Percentiles rank a stretch among this genome's conserved stretches.
These are phyloP conservation scores for Caenorhabditis becei DNA, from an alignment of 2,888 invertebrate genomes.

Conservation along the genomic window DNA sequence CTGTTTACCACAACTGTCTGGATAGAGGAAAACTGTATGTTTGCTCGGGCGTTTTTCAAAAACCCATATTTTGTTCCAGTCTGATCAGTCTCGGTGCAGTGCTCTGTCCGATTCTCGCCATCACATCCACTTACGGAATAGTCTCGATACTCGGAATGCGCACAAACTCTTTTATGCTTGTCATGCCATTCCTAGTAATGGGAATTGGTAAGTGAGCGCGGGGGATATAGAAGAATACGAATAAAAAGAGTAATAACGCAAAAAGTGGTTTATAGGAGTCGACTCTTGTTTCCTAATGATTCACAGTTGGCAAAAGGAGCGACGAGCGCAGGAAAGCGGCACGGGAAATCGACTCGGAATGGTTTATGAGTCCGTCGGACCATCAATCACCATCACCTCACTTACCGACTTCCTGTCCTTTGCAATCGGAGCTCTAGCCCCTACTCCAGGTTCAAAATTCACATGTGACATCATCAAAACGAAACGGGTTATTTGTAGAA, in stretches of 20 bases:
- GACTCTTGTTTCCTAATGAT: slow-evolving; percentile 79
- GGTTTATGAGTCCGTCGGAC: slow-evolving; percentile 80
- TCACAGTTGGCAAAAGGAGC: slow-evolving; percentile 78
- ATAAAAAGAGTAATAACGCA: slow-evolving; percentile 15
- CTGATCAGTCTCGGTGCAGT: slow-evolving; percentile 72
- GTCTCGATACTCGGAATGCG: slow-evolving; percentile 73
- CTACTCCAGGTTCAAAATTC: slow-evolving; percentile 77
- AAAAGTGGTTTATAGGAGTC: slow-evolving; percentile 67
- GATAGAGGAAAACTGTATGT: slow-evolving; percentile 73
- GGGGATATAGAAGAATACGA: neutral
- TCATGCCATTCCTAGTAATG: slow-evolving; percentile 81
- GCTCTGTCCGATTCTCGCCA: slow-evolving; percentile 78
- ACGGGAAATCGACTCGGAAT: slow-evolving; percentile 69
- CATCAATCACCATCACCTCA: slow-evolving; percentile 80
- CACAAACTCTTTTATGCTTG: slow-evolving; percentile 80
- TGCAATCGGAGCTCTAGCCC: slow-evolving; percentile 80
- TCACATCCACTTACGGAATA: slow-evolving; percentile 78
- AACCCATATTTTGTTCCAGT: slow-evolving; percentile 33
- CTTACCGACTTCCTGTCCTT: slow-evolving; percentile 81
- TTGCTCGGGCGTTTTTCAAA: neutral
- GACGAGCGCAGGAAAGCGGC: slow-evolving; percentile 67
- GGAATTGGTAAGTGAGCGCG: slow-evolving; percentile 75
- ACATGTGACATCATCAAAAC: slow-evolving; percentile 25
- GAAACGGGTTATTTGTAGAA: slow-evolving; percentile 65
- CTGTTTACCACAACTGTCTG: slow-evolving; percentile 74